Evolutionary conservation across 1,140 invertebrate genomes (phyloP).

Genomic region (Trichomalopsis sarcophagae): DNA sequence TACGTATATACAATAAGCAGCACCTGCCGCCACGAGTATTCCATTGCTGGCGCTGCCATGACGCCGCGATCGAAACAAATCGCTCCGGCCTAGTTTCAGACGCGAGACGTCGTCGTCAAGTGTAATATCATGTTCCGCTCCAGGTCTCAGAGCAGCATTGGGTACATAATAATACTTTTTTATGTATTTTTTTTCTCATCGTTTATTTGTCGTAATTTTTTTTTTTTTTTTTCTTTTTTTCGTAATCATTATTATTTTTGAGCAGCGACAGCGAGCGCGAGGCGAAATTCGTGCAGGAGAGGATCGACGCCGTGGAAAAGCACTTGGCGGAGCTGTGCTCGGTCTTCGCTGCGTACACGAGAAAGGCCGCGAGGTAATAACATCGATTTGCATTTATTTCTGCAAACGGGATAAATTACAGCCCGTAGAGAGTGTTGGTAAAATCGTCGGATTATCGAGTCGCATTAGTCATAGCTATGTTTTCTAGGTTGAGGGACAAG

Average conservation of each 20-base stretch:
- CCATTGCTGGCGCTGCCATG: neutral
- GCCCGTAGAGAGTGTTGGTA: neutral
- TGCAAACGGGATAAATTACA: neutral
- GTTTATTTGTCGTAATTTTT: neutral
- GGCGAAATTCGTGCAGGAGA: slow-evolving; percentile 83
- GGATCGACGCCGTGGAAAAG: slow-evolving; percentile 81
- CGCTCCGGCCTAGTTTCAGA: slow-evolving; percentile 8
- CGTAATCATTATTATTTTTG: neutral
- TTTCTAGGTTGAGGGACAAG: slow-evolving; percentile 79
- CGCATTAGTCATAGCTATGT: neutral
- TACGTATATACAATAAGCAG: slow-evolving; percentile 21
- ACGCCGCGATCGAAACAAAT: slow-evolving; percentile 17
- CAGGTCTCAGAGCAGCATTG: slow-evolving; percentile 65
- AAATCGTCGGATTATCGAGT: slow-evolving; percentile 5
- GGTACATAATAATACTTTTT: slow-evolving; percentile 56
- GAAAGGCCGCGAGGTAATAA: slow-evolving; percentile 80
- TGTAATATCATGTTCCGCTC: slow-evolving; percentile 61
- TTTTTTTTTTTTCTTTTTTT: neutral
- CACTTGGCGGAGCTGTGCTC: slow-evolving; percentile 82
- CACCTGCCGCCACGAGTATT: slow-evolving; percentile 61
- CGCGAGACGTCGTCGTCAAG: neutral
- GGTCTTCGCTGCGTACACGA: slow-evolving; percentile 79
- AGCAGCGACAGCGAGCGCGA: slow-evolving; percentile 76
- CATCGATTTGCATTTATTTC: neutral
- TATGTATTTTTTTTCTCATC: neutral